These are phyloP conservation scores for Nesometra sesokonis DNA, from an alignment of 35 echinoderm and acorn worm species.

Conservation along the genomic window DNA sequence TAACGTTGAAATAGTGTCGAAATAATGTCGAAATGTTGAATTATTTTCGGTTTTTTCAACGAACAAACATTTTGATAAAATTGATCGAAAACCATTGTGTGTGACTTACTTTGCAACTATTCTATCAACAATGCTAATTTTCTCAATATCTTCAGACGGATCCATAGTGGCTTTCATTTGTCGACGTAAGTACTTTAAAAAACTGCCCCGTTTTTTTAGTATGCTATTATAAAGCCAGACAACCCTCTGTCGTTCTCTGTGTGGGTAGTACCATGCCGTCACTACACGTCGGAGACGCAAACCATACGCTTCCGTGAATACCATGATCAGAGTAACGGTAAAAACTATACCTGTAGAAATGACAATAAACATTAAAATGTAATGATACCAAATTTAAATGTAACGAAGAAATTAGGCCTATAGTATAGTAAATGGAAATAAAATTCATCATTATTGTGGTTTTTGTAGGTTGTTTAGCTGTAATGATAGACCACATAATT, in stretches of 20 bases:
- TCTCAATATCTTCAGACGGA: not conserved
- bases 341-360: slow-evolving; percentile 44
- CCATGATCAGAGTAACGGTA: slow-evolving; percentile 36
- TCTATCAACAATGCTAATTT: slow-evolving; percentile 36
- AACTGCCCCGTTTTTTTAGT: slow-evolving; percentile 48
- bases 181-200: slow-evolving; percentile 40
- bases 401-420: too few relatives aligned
- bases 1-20: not conserved
- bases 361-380: too few relatives aligned
- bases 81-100: too few relatives aligned
- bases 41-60: not conserved
- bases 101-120: slow-evolving; percentile 72
- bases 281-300: slow-evolving; percentile 52
- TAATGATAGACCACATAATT: too few relatives aligned
- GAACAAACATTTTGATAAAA: too few relatives aligned
- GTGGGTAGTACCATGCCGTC: slow-evolving; percentile 66
- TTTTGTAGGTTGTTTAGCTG: too few relatives aligned
- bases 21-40: not conserved
- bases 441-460: too few relatives aligned
- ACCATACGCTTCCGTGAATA: slow-evolving; percentile 75
- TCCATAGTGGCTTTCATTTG: slow-evolving; percentile 13
- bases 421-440: too few relatives aligned
- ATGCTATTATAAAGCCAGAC: slow-evolving; percentile 83
- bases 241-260: slow-evolving; percentile 46
- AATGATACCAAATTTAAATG: too few relatives aligned